Evolutionary conservation across 2,888 invertebrate species (phyloP).

Genomic region (Argyresthia albistria): DNA sequence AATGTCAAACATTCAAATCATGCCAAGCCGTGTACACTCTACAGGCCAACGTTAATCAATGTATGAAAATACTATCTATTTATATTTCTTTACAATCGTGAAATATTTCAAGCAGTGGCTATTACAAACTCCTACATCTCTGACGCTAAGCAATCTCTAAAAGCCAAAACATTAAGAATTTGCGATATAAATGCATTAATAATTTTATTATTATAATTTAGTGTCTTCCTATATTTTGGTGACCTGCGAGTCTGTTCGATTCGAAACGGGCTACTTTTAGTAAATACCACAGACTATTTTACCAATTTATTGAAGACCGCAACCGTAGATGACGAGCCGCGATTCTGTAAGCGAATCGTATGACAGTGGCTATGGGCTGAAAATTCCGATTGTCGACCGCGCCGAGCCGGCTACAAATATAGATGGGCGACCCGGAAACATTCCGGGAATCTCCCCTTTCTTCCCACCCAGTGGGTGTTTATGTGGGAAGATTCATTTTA

Average conservation of each 20-base stretch:
- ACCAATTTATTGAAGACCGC: too few relatives aligned
- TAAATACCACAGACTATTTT: too few relatives aligned
- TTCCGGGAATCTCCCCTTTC: too few relatives aligned
- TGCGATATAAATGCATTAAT: constrained; percentile 59
- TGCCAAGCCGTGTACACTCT: background rate
- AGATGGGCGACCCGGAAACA: too few relatives aligned
- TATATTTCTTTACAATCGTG: constrained; percentile 13
- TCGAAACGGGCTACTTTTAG: background rate
- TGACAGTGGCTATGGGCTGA: too few relatives aligned
- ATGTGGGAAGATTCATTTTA: too few relatives aligned
- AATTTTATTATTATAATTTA: constrained; percentile 33
- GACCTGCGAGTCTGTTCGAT: constrained; percentile 17
- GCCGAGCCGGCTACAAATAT: too few relatives aligned
- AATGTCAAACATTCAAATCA: background rate
- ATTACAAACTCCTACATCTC: constrained; percentile 15
- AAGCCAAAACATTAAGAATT: constrained; percentile 28
- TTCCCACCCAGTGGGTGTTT: too few relatives aligned
- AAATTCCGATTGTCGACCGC: too few relatives aligned
- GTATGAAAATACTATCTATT: constrained; percentile 20
- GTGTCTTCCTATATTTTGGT: constrained; percentile 15
- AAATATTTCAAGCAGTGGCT: constrained; percentile 21
- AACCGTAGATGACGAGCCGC: too few relatives aligned
- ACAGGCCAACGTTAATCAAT: constrained; percentile 4
- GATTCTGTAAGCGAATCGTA: too few relatives aligned
- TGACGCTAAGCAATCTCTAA: constrained; percentile 19